Base-by-base conservation (phyloP, 2,888 invertebrate species). In the Parnassius glacialis region DNA sequence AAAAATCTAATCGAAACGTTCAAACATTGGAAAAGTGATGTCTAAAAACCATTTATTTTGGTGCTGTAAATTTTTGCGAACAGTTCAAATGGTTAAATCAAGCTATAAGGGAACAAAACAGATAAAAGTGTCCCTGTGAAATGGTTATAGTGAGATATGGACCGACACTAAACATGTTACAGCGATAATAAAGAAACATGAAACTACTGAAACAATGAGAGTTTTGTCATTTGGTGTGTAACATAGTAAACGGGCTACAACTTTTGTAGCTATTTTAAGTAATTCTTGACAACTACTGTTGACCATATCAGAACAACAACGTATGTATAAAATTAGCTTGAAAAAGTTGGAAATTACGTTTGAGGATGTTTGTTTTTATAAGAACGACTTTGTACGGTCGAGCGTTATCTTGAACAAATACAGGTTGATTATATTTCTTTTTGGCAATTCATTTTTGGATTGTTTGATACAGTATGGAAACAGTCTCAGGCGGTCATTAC, bases 71-170 rank as follows among this genome's bases (percentile, higher is more conserved):
- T 62, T 59, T 59, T 25, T 47, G 63, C 48, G 73, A 76, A 75
- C 74, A 76, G 74, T 74, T 72, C 61, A 65, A 75, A 77, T 74
- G 59, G 52, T 76, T 74, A 77, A 80, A 76, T 78, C 74, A 77
- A 74, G 74, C 76, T 79, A 77, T 74, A 74, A 72, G 72, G 68
- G 72, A 68, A 74, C 70, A 74, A 62, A 65, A 75, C 75, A 75
- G 77, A 80, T 81, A 80, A 76, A 81, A 79, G 73, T 79, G 77
- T 80, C 76, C 74, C 68, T 68, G 70, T 75, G 73, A 76, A 80
- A 78, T 74, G 70, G 78, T 73, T 75, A 72, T 68, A 74, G 74
- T 77, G 76, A 81, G 74, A 75, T 76, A 80, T 76, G 75, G 74
- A 66, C 66, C 64, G 70, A 72, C 76, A 78, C 74, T 79, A 81